Evolutionary conservation across 2,888 invertebrate species (phyloP).

Genomic region (Limnephilus lunatus): DNA sequence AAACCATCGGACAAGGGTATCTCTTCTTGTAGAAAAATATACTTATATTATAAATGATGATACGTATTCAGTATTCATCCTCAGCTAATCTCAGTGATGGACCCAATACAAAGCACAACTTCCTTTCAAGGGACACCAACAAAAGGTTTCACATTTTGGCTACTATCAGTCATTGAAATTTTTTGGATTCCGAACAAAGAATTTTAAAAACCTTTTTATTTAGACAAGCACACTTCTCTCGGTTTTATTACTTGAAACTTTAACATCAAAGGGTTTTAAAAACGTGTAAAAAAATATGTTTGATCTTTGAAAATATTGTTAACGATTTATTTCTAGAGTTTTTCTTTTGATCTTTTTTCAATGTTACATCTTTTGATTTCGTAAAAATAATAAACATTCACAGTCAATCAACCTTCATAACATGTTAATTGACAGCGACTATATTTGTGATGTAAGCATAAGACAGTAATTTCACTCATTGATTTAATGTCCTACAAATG

Average conservation of each 20-base stretch:
- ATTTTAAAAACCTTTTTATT: not conserved
- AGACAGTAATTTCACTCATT: not conserved
- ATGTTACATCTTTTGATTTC: not conserved
- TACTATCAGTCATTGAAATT: not conserved
- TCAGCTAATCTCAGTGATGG: constrained; percentile 5
- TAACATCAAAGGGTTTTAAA: not conserved
- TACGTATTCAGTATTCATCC: not conserved
- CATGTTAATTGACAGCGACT: not conserved
- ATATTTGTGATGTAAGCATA: not conserved
- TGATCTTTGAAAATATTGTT: not conserved
- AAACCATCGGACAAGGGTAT: not conserved
- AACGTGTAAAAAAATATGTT: not conserved
- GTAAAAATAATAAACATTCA: not conserved
- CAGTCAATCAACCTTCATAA: not conserved
- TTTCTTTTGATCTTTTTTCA: not conserved
- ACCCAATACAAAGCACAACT: not conserved
- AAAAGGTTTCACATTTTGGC: constrained; percentile 9
- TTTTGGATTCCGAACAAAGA: not conserved
- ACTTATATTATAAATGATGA: not conserved
- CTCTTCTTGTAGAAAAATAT: not conserved
- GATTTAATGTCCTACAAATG: not conserved
- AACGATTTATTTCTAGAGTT: not conserved
- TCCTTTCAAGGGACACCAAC: not conserved
- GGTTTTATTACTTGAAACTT: not conserved
- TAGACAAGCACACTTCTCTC: not conserved